phyloP scores from a whole-genome alignment of 2,797 vertebrate species.

The Otolemur crassicaudatus region DNA sequence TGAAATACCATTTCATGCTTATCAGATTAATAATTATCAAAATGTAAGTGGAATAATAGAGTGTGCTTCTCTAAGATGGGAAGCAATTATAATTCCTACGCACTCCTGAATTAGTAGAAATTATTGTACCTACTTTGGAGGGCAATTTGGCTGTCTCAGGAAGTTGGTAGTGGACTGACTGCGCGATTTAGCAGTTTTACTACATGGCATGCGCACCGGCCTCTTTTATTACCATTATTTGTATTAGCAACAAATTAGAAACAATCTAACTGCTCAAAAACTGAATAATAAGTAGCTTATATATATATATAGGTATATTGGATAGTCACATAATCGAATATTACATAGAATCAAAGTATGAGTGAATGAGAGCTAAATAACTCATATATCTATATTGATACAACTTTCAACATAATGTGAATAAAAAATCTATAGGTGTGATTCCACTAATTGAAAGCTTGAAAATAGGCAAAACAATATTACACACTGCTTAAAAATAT shows the following conservation, averaged over 20 bases:
- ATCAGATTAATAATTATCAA: not conserved
- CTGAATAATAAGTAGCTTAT: not conserved
- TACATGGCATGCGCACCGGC: not conserved
- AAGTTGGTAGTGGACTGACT: not conserved
- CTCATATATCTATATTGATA: not conserved
- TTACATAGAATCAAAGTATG: not conserved
- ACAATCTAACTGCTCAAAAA: not conserved
- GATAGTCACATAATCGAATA: not conserved
- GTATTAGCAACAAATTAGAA: constrained; percentile 10
- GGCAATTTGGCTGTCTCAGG: not conserved
- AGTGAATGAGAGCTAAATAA: not conserved
- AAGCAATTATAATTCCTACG: constrained; percentile 14
- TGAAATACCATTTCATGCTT: not conserved
- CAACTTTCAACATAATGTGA: not conserved
- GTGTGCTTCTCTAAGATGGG: not conserved
- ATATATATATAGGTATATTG: no score
- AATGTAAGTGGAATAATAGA: not conserved
- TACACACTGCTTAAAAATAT: not conserved
- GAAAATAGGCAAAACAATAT: not conserved
- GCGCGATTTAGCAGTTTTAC: not conserved
- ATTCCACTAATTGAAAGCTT: not conserved
- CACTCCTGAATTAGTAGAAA: not conserved
- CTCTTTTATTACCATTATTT: constrained; percentile 1
- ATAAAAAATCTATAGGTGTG: not conserved
- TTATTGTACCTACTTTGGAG: not conserved